These are phyloP conservation scores for Megastigmus dorsalis DNA, from an alignment of 2,888 invertebrate species.

Conservation along the genomic window DNA sequence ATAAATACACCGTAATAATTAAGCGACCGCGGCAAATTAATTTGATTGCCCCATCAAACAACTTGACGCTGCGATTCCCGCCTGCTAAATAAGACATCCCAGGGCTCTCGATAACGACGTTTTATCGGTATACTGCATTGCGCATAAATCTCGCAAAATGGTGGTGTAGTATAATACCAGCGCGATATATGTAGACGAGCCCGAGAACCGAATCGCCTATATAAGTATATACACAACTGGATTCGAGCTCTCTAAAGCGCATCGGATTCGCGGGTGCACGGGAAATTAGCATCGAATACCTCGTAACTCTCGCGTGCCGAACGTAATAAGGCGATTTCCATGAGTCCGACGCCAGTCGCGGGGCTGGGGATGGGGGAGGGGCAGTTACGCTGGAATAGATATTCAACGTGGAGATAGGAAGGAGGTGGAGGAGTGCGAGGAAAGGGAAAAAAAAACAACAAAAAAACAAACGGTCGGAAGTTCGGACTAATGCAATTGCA, in stretches of 20 bases:
- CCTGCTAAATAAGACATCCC: slow-evolving; percentile 30
- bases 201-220: too few species aligned
- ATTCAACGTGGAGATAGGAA: neutral
- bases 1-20: slow-evolving; percentile 34
- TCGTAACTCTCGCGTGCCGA: neutral
- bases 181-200: too few species aligned
- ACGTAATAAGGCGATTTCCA: slow-evolving; percentile 30
- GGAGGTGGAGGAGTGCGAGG: neutral
- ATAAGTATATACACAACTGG: neutral
- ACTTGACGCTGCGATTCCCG: neutral
- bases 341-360: neutral
- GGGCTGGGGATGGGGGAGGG: neutral
- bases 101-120: slow-evolving; percentile 20
- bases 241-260: neutral
- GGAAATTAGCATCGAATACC: slow-evolving; percentile 25
- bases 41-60: slow-evolving; percentile 11
- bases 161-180: too few species aligned
- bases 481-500: slow-evolving; percentile 36
- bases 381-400: neutral
- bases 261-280: neutral
- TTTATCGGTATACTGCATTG: slow-evolving; percentile 31
- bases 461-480: slow-evolving; percentile 3
- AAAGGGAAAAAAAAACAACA: neutral
- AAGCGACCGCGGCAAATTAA: slow-evolving; percentile 32
- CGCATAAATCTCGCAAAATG: slow-evolving; percentile 28